These are phyloP conservation scores for Papilio glaucus DNA, from an alignment of 1,140 invertebrate genomes.

Conservation along the genomic window DNA sequence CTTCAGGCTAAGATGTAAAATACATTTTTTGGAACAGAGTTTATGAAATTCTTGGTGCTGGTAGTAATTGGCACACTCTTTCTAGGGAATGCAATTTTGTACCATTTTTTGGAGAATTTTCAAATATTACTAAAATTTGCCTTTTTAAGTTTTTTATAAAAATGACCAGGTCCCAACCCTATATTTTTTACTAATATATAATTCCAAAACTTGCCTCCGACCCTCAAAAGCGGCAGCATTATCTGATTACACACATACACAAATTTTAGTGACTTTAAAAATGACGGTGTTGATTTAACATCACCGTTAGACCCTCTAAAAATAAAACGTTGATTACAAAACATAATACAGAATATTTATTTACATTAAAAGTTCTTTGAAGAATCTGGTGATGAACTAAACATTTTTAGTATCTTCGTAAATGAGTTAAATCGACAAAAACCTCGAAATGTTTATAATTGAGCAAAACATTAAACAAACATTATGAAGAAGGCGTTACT, in stretches of 20 bases:
- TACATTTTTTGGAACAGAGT: not conserved
- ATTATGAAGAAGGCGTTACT: conserved; percentile 7
- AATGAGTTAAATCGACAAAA: not conserved
- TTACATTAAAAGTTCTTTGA: not conserved
- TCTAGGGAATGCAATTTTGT: not conserved
- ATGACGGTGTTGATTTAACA: too few species aligned
- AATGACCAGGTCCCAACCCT: too few species aligned
- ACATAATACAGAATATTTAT: too few species aligned
- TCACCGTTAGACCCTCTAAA: too few species aligned
- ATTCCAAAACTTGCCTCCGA: too few species aligned
- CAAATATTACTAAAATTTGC: not conserved
- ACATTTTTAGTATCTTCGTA: not conserved
- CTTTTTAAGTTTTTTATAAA: too few species aligned
- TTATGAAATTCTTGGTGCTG: not conserved
- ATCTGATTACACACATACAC: too few species aligned
- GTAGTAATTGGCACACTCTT: not conserved
- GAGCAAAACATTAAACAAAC: conserved; percentile 9
- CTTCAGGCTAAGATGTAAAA: not conserved
- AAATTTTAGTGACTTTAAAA: too few species aligned
- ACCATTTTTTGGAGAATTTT: not conserved
- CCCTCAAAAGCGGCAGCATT: too few species aligned
- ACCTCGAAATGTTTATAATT: conserved; percentile 17
- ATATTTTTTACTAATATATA: too few species aligned
- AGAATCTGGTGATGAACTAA: not conserved
- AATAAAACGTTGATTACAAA: too few species aligned